Percentiles rank a stretch among this genome's conserved stretches.
Evolutionary conservation across 2,888 invertebrate species (phyloP).

Genomic region (Apodemia zela): DNA sequence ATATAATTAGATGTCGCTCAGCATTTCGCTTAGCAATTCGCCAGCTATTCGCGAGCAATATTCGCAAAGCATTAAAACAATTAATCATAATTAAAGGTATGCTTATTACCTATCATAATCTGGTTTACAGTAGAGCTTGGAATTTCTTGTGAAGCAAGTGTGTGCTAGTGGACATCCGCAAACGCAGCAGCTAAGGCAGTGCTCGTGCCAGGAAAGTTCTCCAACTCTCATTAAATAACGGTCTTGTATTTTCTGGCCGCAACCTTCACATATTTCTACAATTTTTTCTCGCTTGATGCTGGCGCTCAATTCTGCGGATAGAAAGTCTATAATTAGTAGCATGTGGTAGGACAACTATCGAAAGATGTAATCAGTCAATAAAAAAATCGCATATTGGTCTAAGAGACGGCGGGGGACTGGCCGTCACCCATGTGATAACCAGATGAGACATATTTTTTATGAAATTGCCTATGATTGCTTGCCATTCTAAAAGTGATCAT

Average conservation of each 20-base stretch:
- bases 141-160: constrained; percentile 96
- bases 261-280: constrained; percentile 95
- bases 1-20: constrained; percentile 32
- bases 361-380: too few species aligned
- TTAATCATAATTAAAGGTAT: constrained; percentile 16
- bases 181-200: constrained; percentile 96
- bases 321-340: constrained; percentile 51
- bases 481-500: too few species aligned
- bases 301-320: constrained; percentile 64
- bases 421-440: too few species aligned
- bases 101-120: constrained; percentile 94
- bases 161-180: constrained; percentile 94
- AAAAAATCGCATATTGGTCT: too few species aligned
- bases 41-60: constrained; percentile 32
- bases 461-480: too few species aligned
- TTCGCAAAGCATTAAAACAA: constrained; percentile 33
- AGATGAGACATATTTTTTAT: too few species aligned
- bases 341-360: constrained; percentile 39
- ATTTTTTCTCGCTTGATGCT: constrained; percentile 89
- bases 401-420: too few species aligned
- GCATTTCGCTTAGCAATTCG: constrained; percentile 45
- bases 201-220: constrained; percentile 97
- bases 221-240: constrained; percentile 96
- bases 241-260: constrained; percentile 96
- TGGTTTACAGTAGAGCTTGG: constrained; percentile 96